These are phyloP conservation scores for Probaryconus sp. DNA, from an alignment of 1,140 invertebrate genomes.

Conservation along the genomic window DNA sequence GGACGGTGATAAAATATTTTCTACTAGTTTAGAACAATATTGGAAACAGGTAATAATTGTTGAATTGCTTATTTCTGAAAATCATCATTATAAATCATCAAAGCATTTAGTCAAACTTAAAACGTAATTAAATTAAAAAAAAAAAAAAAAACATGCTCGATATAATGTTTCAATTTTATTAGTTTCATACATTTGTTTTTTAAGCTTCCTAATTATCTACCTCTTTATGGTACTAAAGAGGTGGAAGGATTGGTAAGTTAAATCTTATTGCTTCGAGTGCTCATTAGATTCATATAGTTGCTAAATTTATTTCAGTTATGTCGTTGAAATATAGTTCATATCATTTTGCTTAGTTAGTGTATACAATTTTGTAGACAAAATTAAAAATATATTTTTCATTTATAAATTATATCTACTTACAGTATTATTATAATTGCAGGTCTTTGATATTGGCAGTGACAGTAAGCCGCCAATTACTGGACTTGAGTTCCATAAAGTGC, in stretches of 20 bases:
- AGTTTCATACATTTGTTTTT: slow-evolving; percentile 42
- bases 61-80: too few relatives aligned
- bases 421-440: slow-evolving; percentile 80
- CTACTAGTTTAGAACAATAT: slow-evolving; percentile 87
- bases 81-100: neutral
- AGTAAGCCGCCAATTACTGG: slow-evolving; percentile 89
- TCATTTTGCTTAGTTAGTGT: too few relatives aligned
- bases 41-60: slow-evolving; percentile 87
- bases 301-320: too few relatives aligned
- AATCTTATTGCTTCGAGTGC: slow-evolving; percentile 5
- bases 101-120: neutral
- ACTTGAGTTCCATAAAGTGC: slow-evolving; percentile 88
- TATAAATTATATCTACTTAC: slow-evolving; percentile 14
- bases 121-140: neutral
- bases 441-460: slow-evolving; percentile 90
- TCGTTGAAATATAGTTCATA: too few relatives aligned
- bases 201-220: slow-evolving; percentile 86
- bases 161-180: slow-evolving; percentile 22
- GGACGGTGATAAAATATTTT: slow-evolving; percentile 89
- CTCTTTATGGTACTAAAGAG: slow-evolving; percentile 84
- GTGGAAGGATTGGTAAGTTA: slow-evolving; percentile 84
- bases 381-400: too few relatives aligned
- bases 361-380: too few relatives aligned
- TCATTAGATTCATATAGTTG: too few relatives aligned
- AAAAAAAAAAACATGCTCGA: neutral